Conservation (phyloP, 2,797 vertebrate genomes). For the Coilia nasus region DNA sequence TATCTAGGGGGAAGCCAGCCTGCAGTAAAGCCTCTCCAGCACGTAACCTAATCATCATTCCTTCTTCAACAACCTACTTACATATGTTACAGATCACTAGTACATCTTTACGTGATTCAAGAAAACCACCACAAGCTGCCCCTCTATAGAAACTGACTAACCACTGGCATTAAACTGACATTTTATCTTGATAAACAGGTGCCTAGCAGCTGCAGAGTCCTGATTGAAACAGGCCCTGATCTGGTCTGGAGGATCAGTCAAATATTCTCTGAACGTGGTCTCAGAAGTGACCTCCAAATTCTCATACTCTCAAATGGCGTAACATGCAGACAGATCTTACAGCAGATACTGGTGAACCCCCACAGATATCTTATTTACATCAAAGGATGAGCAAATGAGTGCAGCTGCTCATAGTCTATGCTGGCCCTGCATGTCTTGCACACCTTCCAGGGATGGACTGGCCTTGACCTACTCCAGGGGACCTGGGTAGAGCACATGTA, state of each 20-base stretch:
- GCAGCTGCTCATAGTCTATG: neutral
- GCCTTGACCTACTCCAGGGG: neutral
- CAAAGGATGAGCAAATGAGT: neutral
- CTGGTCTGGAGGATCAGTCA: neutral
- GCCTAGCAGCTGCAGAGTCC: neutral
- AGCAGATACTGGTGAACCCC: neutral
- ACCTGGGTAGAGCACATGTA: neutral
- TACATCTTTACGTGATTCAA: neutral
- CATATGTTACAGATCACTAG: conserved; percentile 20
- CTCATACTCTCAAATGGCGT: neutral
- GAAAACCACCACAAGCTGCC: neutral
- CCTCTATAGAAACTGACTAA: neutral
- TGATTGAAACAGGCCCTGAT: neutral
- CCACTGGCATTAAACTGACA: neutral
- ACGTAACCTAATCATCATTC: conserved; percentile 8
- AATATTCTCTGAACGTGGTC: neutral
- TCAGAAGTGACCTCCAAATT: neutral
- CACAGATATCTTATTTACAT: neutral
- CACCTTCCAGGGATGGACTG: neutral
- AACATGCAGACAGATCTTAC: neutral
- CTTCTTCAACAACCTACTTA: conserved; percentile 18
- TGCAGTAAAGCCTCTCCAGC: neutral
- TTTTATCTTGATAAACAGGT: neutral
- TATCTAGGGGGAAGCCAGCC: neutral
- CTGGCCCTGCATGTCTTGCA: neutral